phyloP scores from a whole-genome alignment of 1,140 invertebrate genomes.

The Andricus grossulariae region DNA sequence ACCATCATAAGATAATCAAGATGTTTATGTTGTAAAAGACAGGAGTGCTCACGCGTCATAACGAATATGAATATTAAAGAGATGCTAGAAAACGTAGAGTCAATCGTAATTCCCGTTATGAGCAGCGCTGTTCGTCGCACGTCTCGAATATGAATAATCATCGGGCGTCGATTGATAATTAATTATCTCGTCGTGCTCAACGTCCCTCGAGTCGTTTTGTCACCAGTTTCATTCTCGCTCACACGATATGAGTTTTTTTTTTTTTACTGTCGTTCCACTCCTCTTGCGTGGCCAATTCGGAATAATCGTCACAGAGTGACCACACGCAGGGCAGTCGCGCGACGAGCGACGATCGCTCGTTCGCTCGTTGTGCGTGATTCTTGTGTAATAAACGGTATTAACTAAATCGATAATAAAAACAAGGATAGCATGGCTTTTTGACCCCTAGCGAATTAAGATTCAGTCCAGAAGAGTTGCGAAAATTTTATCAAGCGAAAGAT shows the following conservation, averaged over 20 bases:
- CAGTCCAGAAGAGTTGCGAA: not conserved
- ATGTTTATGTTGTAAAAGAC: not conserved
- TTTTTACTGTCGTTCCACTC: constrained; percentile 1
- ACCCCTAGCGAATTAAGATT: not conserved
- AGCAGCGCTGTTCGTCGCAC: not conserved
- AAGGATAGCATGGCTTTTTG: constrained; percentile 8
- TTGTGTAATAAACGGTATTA: not conserved
- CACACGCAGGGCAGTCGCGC: constrained; percentile 12
- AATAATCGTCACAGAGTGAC: constrained; percentile 21
- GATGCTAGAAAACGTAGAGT: constrained; percentile 2
- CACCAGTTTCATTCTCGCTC: constrained; percentile 43
- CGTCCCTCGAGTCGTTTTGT: constrained; percentile 37
- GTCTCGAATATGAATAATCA: constrained; percentile 22
- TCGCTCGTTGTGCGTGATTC: constrained; percentile 3
- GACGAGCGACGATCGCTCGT: not conserved
- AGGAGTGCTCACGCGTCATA: constrained; percentile 2
- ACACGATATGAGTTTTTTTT: constrained; percentile 37
- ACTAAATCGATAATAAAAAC: not conserved
- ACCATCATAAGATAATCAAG: not conserved
- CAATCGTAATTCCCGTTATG: not conserved
- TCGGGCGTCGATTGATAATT: constrained; percentile 65
- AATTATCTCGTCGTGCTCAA: constrained; percentile 59
- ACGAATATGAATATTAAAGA: constrained; percentile 8
- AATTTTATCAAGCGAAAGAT: not conserved
- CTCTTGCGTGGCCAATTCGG: constrained; percentile 14